These are phyloP conservation scores for Drosophila mauritiana DNA, from an alignment of 1,140 invertebrate species.

Conservation along the genomic window DNA sequence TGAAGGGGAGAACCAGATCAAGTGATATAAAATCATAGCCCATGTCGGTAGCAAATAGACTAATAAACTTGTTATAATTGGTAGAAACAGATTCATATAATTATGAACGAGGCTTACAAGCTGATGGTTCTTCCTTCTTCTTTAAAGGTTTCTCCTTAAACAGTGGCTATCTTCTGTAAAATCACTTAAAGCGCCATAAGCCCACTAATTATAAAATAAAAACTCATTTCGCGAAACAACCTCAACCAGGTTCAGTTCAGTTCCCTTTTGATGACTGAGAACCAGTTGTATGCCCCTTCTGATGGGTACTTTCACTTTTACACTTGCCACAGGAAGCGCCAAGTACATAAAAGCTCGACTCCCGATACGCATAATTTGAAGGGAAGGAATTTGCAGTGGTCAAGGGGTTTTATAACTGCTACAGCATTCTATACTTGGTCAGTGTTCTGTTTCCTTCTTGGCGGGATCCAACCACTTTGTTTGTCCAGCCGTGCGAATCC, in stretches of 20 bases:
- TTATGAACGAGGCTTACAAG: not conserved
- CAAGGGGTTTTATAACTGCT: constrained; percentile 31
- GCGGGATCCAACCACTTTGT: constrained; percentile 41
- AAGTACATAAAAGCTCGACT: constrained; percentile 38
- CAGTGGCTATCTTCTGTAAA: not conserved
- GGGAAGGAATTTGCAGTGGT: constrained; percentile 52
- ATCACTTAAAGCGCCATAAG: constrained; percentile 12
- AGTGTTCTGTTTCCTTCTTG: constrained; percentile 11
- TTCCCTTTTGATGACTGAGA: constrained; percentile 13
- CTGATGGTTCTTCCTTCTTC: not conserved
- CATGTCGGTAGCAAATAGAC: no score
- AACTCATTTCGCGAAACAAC: constrained; percentile 32
- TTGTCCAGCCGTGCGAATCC: constrained; percentile 77
- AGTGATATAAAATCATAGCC: no score
- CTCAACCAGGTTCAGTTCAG: constrained; percentile 21
- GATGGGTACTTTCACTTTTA: constrained; percentile 59
- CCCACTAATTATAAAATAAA: constrained; percentile 11
- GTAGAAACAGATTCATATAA: no score
- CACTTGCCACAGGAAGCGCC: constrained; percentile 38
- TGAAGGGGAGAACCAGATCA: not conserved
- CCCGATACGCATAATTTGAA: constrained; percentile 73
- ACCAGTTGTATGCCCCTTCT: constrained; percentile 36
- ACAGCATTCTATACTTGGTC: constrained; percentile 42
- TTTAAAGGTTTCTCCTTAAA: no score
- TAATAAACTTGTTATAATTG: no score